These are phyloP conservation scores for Pseudorectes ferrugineus DNA, from an alignment of 2,113 vertebrate genomes.

Conservation along the genomic window DNA sequence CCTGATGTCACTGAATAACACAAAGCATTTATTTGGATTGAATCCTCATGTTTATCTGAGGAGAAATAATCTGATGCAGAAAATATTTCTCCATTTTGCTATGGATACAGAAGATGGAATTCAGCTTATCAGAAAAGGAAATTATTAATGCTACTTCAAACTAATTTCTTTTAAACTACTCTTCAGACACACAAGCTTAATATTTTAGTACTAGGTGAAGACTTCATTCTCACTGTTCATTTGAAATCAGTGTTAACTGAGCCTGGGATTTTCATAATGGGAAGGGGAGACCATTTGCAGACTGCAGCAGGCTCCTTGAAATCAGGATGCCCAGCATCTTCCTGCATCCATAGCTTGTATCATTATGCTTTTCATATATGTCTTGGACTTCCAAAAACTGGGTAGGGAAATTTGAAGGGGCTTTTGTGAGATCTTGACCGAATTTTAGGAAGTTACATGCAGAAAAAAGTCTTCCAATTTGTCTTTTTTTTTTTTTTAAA, in stretches of 20 bases:
- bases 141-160: neutral
- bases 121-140: neutral
- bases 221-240: neutral
- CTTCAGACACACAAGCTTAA: neutral
- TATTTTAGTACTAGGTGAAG: neutral
- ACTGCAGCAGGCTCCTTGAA: neutral
- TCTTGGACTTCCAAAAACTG: neutral
- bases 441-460: neutral
- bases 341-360: neutral
- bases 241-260: neutral
- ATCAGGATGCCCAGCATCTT: neutral
- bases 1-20: neutral
- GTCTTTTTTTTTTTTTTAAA: neutral
- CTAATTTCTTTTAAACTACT: neutral
- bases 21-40: neutral
- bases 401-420: neutral
- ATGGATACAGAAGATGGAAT: neutral
- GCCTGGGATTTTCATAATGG: neutral
- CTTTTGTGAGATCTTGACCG: neutral
- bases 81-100: neutral
- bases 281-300: neutral
- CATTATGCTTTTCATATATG: neutral
- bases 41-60: neutral
- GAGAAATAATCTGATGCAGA: neutral
- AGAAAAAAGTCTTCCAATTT: neutral